A percentile compares a stretch with the other conserved stretches of the same genome.
Evolutionary conservation across 2,113 vertebrate species (phyloP).

Genomic region (Silurus meridionalis): DNA sequence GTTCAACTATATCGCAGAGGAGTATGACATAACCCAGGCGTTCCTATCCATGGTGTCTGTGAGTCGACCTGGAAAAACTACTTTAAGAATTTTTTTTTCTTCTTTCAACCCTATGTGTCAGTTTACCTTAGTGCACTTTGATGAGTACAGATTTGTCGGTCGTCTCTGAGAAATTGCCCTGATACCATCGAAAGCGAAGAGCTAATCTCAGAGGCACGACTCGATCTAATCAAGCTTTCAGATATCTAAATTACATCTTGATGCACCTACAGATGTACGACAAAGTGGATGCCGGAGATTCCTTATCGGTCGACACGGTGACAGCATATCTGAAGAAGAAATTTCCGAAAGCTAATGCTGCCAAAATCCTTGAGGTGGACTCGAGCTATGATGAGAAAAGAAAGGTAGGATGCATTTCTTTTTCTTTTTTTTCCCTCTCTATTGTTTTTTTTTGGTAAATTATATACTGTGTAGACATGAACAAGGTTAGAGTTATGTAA

Average conservation of each 20-base stretch:
- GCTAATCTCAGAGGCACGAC: constrained; percentile 44
- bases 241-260: constrained; percentile 53
- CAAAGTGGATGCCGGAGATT: constrained; percentile 70
- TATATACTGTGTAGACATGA: too few species aligned
- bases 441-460: too few species aligned
- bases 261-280: constrained; percentile 81
- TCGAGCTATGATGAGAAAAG: constrained; percentile 84
- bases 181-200: constrained; percentile 55
- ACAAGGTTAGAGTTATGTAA: too few species aligned
- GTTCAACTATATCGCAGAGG: constrained; percentile 86
- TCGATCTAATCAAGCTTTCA: constrained; percentile 46
- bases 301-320: constrained; percentile 78
- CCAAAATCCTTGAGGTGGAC: constrained; percentile 76
- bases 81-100: constrained; percentile 12
- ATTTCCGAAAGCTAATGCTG: constrained; percentile 78
- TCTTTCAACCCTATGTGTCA: neutral
- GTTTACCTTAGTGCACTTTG: constrained; percentile 32
- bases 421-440: neutral
- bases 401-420: constrained; percentile 67
- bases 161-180: constrained; percentile 22
- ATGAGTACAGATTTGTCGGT: constrained; percentile 49
- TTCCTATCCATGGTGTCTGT: constrained; percentile 82
- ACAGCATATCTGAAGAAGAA: constrained; percentile 76
- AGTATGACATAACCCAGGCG: constrained; percentile 82
- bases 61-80: constrained; percentile 65